phyloP scores from a whole-genome alignment of 1,140 invertebrate species.

The Pteromalus puparum region DNA sequence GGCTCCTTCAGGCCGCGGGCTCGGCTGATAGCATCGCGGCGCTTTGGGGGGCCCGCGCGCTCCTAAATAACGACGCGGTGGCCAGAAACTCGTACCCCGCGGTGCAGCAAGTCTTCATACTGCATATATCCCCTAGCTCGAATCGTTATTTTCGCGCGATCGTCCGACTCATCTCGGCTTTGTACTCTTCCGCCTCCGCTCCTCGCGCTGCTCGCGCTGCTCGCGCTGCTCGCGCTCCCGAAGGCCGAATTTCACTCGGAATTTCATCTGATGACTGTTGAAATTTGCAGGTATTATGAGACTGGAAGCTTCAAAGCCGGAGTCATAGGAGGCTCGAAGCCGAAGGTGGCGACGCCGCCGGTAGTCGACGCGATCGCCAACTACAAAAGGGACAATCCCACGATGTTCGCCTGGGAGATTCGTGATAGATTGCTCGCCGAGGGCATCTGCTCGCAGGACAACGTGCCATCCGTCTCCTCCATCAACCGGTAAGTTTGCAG shows the following conservation, averaged over 20 bases:
- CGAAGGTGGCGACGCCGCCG: conserved; percentile 98
- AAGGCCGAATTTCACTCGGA: too few relatives aligned
- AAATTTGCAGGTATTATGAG: conserved; percentile 92
- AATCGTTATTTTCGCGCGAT: too few relatives aligned
- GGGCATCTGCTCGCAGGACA: conserved; percentile 98
- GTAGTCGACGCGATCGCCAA: conserved; percentile 99
- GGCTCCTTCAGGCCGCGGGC: conserved; percentile 65
- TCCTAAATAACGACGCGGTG: conserved; percentile 4
- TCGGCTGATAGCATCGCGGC: conserved; percentile 62
- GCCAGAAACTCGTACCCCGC: too few relatives aligned
- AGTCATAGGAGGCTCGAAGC: conserved; percentile 99
- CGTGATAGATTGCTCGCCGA: conserved; percentile 96
- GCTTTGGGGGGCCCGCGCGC: conserved; percentile 16
- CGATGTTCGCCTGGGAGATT: conserved; percentile 99
- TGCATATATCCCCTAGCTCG: too few relatives aligned
- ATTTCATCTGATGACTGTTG: neutral
- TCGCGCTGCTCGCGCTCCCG: too few relatives aligned
- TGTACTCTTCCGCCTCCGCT: too few relatives aligned
- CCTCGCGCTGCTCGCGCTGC: too few relatives aligned
- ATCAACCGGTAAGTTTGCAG: conserved; percentile 96
- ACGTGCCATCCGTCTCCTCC: conserved; percentile 98
- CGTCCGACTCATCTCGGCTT: too few relatives aligned
- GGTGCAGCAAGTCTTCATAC: too few relatives aligned
- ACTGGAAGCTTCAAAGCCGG: conserved; percentile 99
- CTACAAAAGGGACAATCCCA: conserved; percentile 99